Conservation (phyloP, 1,140 invertebrate genomes). For the Lasioglossum baleicum region DNA sequence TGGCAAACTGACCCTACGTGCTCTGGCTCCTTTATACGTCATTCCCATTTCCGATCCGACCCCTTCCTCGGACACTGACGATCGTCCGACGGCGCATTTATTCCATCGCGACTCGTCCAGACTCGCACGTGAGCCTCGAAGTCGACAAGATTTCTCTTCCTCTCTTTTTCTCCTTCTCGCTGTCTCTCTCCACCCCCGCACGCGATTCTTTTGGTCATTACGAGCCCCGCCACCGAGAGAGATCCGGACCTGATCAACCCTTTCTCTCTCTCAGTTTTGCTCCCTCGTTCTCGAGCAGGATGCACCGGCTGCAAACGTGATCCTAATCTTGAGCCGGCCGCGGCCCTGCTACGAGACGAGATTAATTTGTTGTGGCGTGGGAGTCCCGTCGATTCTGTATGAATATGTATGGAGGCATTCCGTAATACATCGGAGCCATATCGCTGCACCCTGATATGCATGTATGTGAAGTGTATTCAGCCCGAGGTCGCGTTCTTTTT, state of each 20-base stretch:
- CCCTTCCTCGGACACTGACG: constrained; percentile 38
- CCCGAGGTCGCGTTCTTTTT: too few species aligned
- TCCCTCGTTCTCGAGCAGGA: not conserved
- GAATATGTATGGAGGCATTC: not conserved
- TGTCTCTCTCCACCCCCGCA: too few species aligned
- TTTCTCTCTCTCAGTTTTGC: not conserved
- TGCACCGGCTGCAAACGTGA: constrained; percentile 25
- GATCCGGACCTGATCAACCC: not conserved
- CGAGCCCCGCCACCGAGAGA: not conserved
- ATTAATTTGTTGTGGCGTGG: not conserved
- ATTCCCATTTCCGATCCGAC: constrained; percentile 65
- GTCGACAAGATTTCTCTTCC: constrained; percentile 15
- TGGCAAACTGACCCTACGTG: constrained; percentile 70
- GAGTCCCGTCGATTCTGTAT: not conserved
- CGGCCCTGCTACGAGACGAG: not conserved
- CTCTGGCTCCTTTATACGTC: constrained; percentile 67
- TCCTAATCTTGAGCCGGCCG: not conserved
- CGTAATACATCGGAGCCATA: not conserved
- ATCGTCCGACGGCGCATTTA: constrained; percentile 54
- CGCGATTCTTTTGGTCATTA: constrained; percentile 33
- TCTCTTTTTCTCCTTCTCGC: too few species aligned
- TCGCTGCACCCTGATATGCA: too few species aligned
- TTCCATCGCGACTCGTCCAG: constrained; percentile 30
- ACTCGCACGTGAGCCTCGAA: constrained; percentile 18
- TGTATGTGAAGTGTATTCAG: too few species aligned